A percentile compares a stretch with the other conserved stretches of the same genome.
Evolutionary conservation across 1,140 invertebrate species (phyloP).

Genomic region (Trichoplusia ni): DNA sequence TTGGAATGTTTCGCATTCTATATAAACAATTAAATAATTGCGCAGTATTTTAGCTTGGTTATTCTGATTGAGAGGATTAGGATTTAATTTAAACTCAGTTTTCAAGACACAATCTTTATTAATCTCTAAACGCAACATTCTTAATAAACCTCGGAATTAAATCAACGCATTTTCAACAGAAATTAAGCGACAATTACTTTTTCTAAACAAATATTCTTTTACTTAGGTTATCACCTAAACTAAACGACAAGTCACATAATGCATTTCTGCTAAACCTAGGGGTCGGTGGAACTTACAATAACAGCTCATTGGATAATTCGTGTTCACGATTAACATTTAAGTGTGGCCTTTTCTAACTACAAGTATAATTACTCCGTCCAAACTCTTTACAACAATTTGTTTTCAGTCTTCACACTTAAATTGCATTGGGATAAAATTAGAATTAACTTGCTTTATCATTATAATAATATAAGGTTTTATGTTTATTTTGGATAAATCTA

Average conservation of each 20-base stretch:
- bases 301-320: slow-evolving; percentile 47
- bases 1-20: slow-evolving; percentile 12
- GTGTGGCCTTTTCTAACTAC: slow-evolving; percentile 34
- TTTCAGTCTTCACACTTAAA: slow-evolving; percentile 33
- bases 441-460: background rate
- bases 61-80: background rate
- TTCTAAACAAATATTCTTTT: slow-evolving; percentile 29
- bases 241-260: slow-evolving; percentile 23
- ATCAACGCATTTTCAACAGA: slow-evolving; percentile 48
- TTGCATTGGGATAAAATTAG: slow-evolving; percentile 29
- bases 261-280: slow-evolving; percentile 38
- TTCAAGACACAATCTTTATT: slow-evolving; percentile 67
- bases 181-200: slow-evolving; percentile 41
- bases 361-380: slow-evolving; percentile 27
- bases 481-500: no score
- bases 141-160: slow-evolving; percentile 50
- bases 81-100: slow-evolving; percentile 20
- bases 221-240: slow-evolving; percentile 22
- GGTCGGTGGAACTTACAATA: slow-evolving; percentile 40
- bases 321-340: slow-evolving; percentile 39
- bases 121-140: slow-evolving; percentile 66
- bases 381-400: slow-evolving; percentile 25
- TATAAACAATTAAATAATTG: no score
- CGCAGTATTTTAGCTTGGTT: no score
- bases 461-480: no score